A percentile compares a stretch with the other conserved stretches of the same genome.
These are phyloP conservation scores for Pseudopipra pipra DNA, from an alignment of 2,113 vertebrate genomes.

Conservation along the genomic window DNA sequence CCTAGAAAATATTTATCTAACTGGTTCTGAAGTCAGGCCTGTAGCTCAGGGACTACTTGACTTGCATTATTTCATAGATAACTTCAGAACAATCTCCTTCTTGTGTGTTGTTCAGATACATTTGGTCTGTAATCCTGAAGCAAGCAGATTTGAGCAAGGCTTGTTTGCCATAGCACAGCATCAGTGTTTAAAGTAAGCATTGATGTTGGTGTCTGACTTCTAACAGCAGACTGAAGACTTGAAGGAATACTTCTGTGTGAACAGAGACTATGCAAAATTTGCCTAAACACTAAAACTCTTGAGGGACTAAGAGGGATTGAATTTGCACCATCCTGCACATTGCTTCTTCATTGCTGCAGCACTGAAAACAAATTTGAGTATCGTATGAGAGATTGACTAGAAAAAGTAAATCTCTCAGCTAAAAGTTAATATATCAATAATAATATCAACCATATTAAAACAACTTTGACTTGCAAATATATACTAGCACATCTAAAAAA, in stretches of 20 bases:
- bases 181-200: background rate
- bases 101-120: background rate
- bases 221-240: background rate
- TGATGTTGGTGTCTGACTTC: background rate
- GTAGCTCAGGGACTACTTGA: background rate
- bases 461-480: background rate
- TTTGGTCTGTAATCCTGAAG: background rate
- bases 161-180: background rate
- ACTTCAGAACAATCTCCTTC: background rate
- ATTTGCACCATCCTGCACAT: background rate
- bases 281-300: background rate
- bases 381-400: background rate
- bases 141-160: background rate
- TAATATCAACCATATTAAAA: background rate
- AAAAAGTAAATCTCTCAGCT: background rate
- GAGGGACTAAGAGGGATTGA: background rate
- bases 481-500: background rate
- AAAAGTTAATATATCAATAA: background rate
- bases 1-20: background rate
- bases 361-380: background rate
- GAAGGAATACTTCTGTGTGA: background rate
- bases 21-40: background rate
- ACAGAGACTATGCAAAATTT: background rate
- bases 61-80: background rate
- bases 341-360: background rate